These are phyloP conservation scores for Danio rerio DNA, from an alignment of 2,113 vertebrate genomes.

Conservation along the genomic window GRCz12tu NC_133192.1:19421501-19422000, in stretches of 20 bases:
- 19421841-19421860: constrained; percentile 38
- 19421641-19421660: constrained; percentile 57
- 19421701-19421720: constrained; percentile 60
- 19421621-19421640: constrained; percentile 43
- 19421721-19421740: constrained; percentile 55
- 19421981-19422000: constrained; percentile 18
- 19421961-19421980: constrained; percentile 44
- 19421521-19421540: constrained; percentile 99
- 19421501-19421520: constrained; percentile 99
- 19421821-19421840: constrained; percentile 46
- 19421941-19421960: constrained; percentile 30
- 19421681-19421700: constrained; percentile 60
- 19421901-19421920: constrained; percentile 63
- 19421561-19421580: constrained; percentile 99
- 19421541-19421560: constrained; percentile 99
- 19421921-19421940: constrained; percentile 35
- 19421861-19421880: constrained; percentile 66
- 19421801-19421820: constrained; percentile 57
- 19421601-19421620: constrained; percentile 49
- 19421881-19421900: constrained; percentile 69
- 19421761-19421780: constrained; percentile 67
- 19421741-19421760: constrained; percentile 48
- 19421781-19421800: constrained; percentile 58
- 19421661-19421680: constrained; percentile 48
- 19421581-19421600: constrained; percentile 79